Conservation (phyloP, 1,140 invertebrate species). For the Charaxes varanes region DNA sequence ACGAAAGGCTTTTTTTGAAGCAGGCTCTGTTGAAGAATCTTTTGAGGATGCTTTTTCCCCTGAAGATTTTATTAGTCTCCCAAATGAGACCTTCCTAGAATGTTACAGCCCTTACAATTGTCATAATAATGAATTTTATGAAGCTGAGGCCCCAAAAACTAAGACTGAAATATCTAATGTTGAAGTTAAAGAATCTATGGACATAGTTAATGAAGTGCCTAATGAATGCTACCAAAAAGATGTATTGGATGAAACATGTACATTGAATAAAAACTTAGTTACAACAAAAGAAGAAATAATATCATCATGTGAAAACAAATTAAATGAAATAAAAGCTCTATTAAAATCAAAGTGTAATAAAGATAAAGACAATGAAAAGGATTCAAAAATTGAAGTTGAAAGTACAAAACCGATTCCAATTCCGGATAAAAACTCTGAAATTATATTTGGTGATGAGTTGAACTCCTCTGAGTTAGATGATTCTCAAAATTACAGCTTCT, state of each 20-base stretch:
- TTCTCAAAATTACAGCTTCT: slow-evolving; percentile 26
- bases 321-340: slow-evolving; percentile 43
- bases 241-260: slow-evolving; percentile 10
- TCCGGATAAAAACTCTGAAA: slow-evolving; percentile 8
- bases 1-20: slow-evolving; percentile 33
- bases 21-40: slow-evolving; percentile 33
- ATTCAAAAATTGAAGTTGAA: slow-evolving; percentile 11
- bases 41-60: slow-evolving; percentile 53
- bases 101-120: slow-evolving; percentile 32
- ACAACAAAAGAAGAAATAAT: slow-evolving; percentile 31
- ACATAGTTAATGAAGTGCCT: slow-evolving; percentile 24
- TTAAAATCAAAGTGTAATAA: slow-evolving; percentile 27
- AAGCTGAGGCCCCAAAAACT: slow-evolving; percentile 29
- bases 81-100: slow-evolving; percentile 33
- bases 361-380: slow-evolving; percentile 18
- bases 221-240: slow-evolving; percentile 11
- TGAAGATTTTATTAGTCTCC: slow-evolving; percentile 34
- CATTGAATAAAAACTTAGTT: slow-evolving; percentile 8
- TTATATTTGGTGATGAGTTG: slow-evolving; percentile 25
- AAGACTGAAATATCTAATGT: slow-evolving; percentile 32
- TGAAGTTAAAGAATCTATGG: slow-evolving; percentile 24
- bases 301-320: slow-evolving; percentile 52
- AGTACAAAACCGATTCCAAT: slow-evolving; percentile 21
- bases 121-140: slow-evolving; percentile 26
- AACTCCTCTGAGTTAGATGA: slow-evolving; percentile 12